Percentiles rank a stretch among this genome's conserved stretches.
These are phyloP conservation scores for Setipinna tenuifilis DNA, from an alignment of 2,797 vertebrate genomes.

Conservation along the genomic window DNA sequence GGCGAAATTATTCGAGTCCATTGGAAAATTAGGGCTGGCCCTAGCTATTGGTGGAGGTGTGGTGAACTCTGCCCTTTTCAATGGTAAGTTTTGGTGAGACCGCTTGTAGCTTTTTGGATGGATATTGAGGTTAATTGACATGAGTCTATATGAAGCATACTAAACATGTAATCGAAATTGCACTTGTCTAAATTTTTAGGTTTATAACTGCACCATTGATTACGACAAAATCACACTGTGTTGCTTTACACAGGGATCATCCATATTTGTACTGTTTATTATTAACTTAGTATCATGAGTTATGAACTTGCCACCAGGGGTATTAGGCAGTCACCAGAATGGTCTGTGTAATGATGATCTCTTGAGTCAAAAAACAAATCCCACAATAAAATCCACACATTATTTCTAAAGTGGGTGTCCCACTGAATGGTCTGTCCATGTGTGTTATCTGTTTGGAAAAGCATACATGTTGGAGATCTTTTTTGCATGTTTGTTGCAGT, in stretches of 20 bases:
- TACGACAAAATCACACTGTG: too few relatives aligned
- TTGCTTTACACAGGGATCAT: too few relatives aligned
- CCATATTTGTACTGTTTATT: too few relatives aligned
- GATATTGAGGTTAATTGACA: neutral
- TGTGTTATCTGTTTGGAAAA: neutral
- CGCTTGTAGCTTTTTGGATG: neutral
- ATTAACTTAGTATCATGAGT: too few relatives aligned
- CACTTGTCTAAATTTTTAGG: neutral
- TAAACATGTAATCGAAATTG: neutral
- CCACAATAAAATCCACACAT: neutral
- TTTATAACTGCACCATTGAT: neutral
- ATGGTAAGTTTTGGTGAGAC: conserved; percentile 76
- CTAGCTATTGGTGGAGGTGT: conserved; percentile 89
- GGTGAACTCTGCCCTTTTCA: conserved; percentile 94
- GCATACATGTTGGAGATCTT: neutral
- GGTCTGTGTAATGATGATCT: neutral
- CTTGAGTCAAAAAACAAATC: neutral
- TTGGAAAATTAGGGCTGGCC: conserved; percentile 93
- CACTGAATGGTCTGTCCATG: neutral
- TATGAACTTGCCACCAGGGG: too few relatives aligned
- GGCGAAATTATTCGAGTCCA: conserved; percentile 89
- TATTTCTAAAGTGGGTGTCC: too few relatives aligned
- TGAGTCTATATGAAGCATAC: neutral
- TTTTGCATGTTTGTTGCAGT: conserved; percentile 70
- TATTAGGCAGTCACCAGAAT: too few relatives aligned